Evolutionary conservation across 2,797 vertebrate genomes (phyloP), one percentile per base, ranked within the genome.

Genomic region (Anguilla anguilla): DNA sequence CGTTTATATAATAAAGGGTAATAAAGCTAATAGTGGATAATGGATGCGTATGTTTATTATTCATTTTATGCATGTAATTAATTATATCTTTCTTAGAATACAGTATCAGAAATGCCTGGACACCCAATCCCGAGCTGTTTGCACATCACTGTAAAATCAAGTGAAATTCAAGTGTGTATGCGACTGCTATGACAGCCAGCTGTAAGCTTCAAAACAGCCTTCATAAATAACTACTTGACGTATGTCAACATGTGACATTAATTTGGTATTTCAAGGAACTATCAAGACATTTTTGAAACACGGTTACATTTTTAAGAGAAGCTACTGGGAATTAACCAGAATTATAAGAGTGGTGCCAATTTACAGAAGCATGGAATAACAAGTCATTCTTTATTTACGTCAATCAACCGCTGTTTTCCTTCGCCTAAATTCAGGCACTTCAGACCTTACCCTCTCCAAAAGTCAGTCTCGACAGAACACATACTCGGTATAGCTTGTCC

Each of bases 401-500:
- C 19, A 19, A 31, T 11, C 61, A n/a, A 69, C 77, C 39, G 57
- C 86, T n/a, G 7, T 72, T 49, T 22, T 7, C 0, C n/a, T 64
- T 15, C 10, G 19, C 22, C 51, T 55, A 35, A 15, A 0, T 84
- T 84, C 1, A 84, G 11, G 51, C 13, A 31, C 6, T 84, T 84
- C 10, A 84, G 51, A 84, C 53, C 28, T 53, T 31, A 83, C 22
- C 51, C 46, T 25, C 77, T 87, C 43, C 43, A 85, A 86, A 86
- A 57, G 85, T 97, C 96, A 98, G 92, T 98, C 97, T 93, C 97
- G 96, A 89, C 97, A 98, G 94, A 99, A 99, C 92, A 98, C 97
- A 85, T 98, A 98, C 94, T 99, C 98, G 53, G 98, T 98, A 94
- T 98, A 99, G 95, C 98, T 98, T 84, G 98, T 98, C 98, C 98